Evolutionary conservation across 1,140 invertebrate genomes (phyloP), one percentile per base, ranked within the genome.

Genomic region (Lepidostoma basale): DNA sequence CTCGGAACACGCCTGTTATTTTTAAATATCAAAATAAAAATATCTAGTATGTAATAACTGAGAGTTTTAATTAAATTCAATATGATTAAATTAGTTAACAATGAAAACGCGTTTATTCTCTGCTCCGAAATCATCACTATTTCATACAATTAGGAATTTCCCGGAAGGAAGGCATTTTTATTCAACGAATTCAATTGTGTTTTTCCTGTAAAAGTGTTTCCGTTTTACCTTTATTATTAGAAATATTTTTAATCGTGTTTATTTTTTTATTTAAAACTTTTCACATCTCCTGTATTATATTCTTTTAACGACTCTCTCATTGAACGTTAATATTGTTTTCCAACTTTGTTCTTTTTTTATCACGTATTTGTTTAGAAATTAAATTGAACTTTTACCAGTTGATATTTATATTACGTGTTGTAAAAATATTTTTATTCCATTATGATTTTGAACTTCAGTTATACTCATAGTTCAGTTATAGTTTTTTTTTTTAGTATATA

Each of bases 221-320:
- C 36, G 36, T 10, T n/a, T 40, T 40, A 40, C 12, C 36, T 40
- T 40, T 40, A 40, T 40, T n/a, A n/a, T n/a, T n/a, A n/a, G n/a
- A n/a, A n/a, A n/a, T n/a, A n/a, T n/a, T n/a, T n/a, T n/a, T n/a
- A n/a, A n/a, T n/a, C n/a, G n/a, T n/a, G n/a, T n/a, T n/a, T n/a
- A n/a, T 40, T 40, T 40, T 40, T 40, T 40, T n/a, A 40, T 40
- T 40, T n/a, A 40, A 40, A 40, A 40, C 36, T 40, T 40, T 40
- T 40, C 36, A 12, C 12, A 40, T 40, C 16, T 10, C 10, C 16
- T 14, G 16, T 40, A 40, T 40, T 14, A 40, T 10, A 40, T 40
- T 40, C 10, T 14, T 40, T 40, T 40, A n/a, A 40, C 3, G 12
- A 40, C 10, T 40, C 36, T 40, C 36, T 12, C 16, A 14, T 40